Evolutionary conservation across 2,113 vertebrate species (phyloP).

Genomic region (Pogonocichla stellata): DNA sequence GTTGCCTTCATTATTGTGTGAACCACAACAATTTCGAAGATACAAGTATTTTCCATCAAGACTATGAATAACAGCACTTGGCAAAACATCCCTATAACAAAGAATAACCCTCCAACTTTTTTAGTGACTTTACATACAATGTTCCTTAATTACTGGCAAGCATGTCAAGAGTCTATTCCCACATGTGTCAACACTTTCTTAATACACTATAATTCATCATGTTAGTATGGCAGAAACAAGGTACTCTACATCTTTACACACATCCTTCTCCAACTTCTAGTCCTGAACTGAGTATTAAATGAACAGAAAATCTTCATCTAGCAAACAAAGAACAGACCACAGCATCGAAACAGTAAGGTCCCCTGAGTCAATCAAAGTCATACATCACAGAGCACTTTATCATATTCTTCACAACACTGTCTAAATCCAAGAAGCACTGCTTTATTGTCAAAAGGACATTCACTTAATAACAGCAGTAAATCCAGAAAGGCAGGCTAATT

Average conservation of each 20-base stretch:
- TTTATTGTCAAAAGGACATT: slow-evolving; percentile 70
- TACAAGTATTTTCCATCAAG: slow-evolving; percentile 78
- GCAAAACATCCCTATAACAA: slow-evolving; percentile 65
- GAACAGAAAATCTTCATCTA: slow-evolving; percentile 63
- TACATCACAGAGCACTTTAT: slow-evolving; percentile 72
- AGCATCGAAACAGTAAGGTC: slow-evolving; percentile 63
- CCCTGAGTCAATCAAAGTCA: slow-evolving; percentile 64
- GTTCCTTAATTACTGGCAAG: slow-evolving; percentile 79
- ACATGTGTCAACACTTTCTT: slow-evolving; percentile 78
- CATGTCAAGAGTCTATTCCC: slow-evolving; percentile 72
- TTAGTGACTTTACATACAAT: slow-evolving; percentile 77
- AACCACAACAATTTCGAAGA: slow-evolving; percentile 75
- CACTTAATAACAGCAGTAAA: slow-evolving; percentile 75
- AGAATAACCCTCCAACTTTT: slow-evolving; percentile 69
- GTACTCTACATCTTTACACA: slow-evolving; percentile 62
- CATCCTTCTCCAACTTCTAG: slow-evolving; percentile 66
- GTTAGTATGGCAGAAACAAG: slow-evolving; percentile 76
- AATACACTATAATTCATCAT: slow-evolving; percentile 78
- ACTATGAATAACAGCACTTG: slow-evolving; percentile 75
- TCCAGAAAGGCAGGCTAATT: slow-evolving; percentile 73
- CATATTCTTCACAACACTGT: slow-evolving; percentile 57
- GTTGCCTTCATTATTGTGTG: slow-evolving; percentile 56
- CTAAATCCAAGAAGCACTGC: slow-evolving; percentile 66
- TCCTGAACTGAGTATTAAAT: slow-evolving; percentile 66
- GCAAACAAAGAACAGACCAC: slow-evolving; percentile 69